Base-by-base conservation (phyloP, 2,888 invertebrate species). In the Phengaris alcon region DNA sequence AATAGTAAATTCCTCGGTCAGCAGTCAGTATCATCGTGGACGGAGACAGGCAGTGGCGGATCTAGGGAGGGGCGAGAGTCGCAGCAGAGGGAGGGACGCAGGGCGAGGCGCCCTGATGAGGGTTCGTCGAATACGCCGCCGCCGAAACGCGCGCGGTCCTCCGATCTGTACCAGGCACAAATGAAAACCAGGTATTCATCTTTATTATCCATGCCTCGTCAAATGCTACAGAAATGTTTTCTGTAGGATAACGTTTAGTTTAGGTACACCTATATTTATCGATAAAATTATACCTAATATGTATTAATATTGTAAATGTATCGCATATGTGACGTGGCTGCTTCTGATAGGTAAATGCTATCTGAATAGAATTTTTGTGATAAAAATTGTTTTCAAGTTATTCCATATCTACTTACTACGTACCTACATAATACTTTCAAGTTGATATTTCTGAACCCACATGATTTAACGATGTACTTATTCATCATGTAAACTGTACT, bases 101-200 rank as follows among this genome's bases (percentile, higher is more conserved):
- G 96, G 90, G 85, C 94, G 84, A 84, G 94, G 88, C 86, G 94
- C 91, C 88, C 90, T 10, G 90, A 93, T 13, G 92, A 93, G 57
- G 89, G 94, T 77, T 88, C 94, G 57, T 93, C 94, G 76, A 86
- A 84, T 82, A 93, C 94, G 13, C 95, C 95, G 54, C 96, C 96
- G 48, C 95, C 96, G 75, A 96, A 96, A 84, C 94, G 96, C 83
- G 95, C 96, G 79, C 93, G 96, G 82, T 95, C 96, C 79, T 95
- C 95, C 12, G 95, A 96, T 84, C 92, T 96, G 77, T 95, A 95
- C 85, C 95, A 95, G 79, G 95, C 95, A 68, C 95, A 95, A 82
- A 84, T 94, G 86, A 94, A 93, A 81, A 87, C 91, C 85, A 93
- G 93, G 94, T 93, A 84, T 86, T 85, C 84, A 79, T 81, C 83